Evolutionary conservation across 2,113 vertebrate species (phyloP).

Genomic region (Megalops atlanticus): DNA sequence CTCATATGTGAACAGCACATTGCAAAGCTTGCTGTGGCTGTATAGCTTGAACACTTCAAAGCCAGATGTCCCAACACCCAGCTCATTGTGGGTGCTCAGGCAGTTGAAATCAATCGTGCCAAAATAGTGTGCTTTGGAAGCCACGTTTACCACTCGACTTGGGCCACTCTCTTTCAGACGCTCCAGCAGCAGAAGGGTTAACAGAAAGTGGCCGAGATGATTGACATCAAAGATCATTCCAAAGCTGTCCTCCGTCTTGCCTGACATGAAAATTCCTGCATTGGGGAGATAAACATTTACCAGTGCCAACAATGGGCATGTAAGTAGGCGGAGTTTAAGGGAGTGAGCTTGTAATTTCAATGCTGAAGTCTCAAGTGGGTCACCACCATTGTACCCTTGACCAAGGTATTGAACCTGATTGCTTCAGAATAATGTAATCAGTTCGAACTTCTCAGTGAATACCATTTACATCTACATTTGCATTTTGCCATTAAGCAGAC

Average conservation of each 20-base stretch:
- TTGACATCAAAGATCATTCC: constrained; percentile 60
- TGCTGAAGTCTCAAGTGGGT: neutral
- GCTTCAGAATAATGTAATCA: neutral
- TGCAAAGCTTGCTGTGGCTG: constrained; percentile 59
- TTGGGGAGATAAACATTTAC: neutral
- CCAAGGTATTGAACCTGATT: neutral
- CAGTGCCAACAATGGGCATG: neutral
- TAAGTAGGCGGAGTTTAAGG: too few relatives aligned
- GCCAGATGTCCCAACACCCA: constrained; percentile 36
- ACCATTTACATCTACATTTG: constrained; percentile 4
- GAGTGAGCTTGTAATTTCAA: too few relatives aligned
- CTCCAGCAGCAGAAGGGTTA: constrained; percentile 59
- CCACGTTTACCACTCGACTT: constrained; percentile 54
- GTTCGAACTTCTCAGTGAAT: too few relatives aligned
- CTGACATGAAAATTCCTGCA: constrained; percentile 57
- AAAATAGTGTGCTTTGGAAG: constrained; percentile 45
- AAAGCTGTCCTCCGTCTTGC: constrained; percentile 55
- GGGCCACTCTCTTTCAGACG: constrained; percentile 52
- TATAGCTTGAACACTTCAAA: constrained; percentile 39
- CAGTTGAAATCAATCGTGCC: constrained; percentile 52
- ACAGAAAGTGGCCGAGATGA: constrained; percentile 62
- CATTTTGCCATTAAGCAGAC: too few relatives aligned
- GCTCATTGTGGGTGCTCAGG: constrained; percentile 49
- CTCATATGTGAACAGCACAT: constrained; percentile 61
- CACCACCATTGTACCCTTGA: neutral